Base-by-base conservation (phyloP, 2,888 invertebrate genomes). In the Parthenolecanium corni region DNA sequence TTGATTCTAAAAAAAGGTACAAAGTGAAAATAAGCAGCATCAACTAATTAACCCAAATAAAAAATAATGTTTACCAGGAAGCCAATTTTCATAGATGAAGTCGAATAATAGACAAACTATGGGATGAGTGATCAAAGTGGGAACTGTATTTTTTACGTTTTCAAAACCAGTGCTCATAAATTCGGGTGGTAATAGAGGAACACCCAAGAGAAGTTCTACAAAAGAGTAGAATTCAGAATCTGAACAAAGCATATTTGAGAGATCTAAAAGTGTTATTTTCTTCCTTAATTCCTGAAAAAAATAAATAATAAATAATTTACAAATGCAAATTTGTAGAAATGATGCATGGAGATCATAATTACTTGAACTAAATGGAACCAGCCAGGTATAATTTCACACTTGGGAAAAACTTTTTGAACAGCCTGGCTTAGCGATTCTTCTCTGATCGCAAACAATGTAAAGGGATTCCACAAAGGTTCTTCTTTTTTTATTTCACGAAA, bases 361-460 rank as follows among this genome's bases (percentile, higher is more conserved):
- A 56, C 56, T 42, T 56, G 56, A 46, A 42, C 56, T n/a, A 56
- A 46, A 56, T 56, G 56, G 6, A 56, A 56, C 56, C 56, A 56
- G 44, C 46, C 21, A 20, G 12, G 23, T 3, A 46, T 31, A 18
- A 56, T 25, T 16, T 44, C n/a, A 16, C 56, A 56, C 1, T 44
- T 16, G 1, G 44, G 44, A 14, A 56, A 56, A n/a, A 24, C 18
- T 23, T 56, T 24, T 24, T 24, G 25, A 14, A 56, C n/a, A 20
- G 56, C 56, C 23, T 14, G 5, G 3, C 2, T 9, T 2, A 56
- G 31, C 1, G 9, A 14, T 16, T 23, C 56, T 6, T 56, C 56
- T 4, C 42, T 24, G 6, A 25, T 42, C 9, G n/a, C 25, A 24
- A 42, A 56, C 18, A 56, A 46, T 18, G 31, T 46, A 24, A 18